These are phyloP conservation scores for Trypoxylon attenuatum DNA, from an alignment of 2,888 invertebrate species.

Conservation along the genomic window DNA sequence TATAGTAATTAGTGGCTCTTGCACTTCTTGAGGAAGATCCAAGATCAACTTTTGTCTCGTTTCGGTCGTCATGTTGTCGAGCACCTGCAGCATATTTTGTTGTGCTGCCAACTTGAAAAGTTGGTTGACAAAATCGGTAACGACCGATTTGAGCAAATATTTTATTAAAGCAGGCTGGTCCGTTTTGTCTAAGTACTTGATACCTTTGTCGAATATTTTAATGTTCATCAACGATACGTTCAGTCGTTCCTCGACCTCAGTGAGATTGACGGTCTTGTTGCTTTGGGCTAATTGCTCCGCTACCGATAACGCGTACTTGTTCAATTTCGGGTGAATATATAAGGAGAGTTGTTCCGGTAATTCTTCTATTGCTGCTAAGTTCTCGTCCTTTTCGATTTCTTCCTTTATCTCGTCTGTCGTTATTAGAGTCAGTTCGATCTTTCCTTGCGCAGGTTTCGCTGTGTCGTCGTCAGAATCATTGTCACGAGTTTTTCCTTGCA, in stretches of 20 bases:
- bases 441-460: slow-evolving; percentile 56
- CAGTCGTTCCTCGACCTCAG: slow-evolving; percentile 83
- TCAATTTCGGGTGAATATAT: slow-evolving; percentile 83
- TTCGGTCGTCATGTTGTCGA: slow-evolving; percentile 79
- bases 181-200: slow-evolving; percentile 79
- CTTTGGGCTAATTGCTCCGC: slow-evolving; percentile 86
- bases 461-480: slow-evolving; percentile 84
- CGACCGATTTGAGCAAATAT: slow-evolving; percentile 89
- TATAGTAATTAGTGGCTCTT: slow-evolving; percentile 80
- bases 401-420: slow-evolving; percentile 81
- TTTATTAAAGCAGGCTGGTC: slow-evolving; percentile 84
- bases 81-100: slow-evolving; percentile 78
- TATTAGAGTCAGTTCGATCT: slow-evolving; percentile 81
- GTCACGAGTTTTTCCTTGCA: slow-evolving; percentile 77
- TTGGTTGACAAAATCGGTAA: slow-evolving; percentile 87
- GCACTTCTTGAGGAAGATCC: slow-evolving; percentile 82
- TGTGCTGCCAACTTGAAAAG: slow-evolving; percentile 86
- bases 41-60: slow-evolving; percentile 82
- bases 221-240: slow-evolving; percentile 85
- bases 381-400: slow-evolving; percentile 76
- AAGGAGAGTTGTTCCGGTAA: slow-evolving; percentile 82
- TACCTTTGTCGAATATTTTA: slow-evolving; percentile 87
- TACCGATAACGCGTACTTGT: slow-evolving; percentile 80
- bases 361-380: slow-evolving; percentile 82
- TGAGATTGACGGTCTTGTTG: slow-evolving; percentile 72